These are phyloP conservation scores for Sebastes diaconus DNA, from an alignment of 2,797 vertebrate species.

Conservation along the genomic window DNA sequence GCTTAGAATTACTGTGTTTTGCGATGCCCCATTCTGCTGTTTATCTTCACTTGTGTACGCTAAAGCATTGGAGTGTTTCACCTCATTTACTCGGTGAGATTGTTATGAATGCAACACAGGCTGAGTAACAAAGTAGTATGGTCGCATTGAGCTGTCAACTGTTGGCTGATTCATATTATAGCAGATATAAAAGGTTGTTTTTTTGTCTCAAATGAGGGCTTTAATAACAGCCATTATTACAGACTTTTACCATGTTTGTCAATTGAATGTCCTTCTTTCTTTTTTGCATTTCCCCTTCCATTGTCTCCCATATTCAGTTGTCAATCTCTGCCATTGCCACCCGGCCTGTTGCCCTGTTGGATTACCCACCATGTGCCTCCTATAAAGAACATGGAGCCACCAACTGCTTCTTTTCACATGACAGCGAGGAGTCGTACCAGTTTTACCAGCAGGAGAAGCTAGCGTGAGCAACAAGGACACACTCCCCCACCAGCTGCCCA, in stretches of 20 bases:
- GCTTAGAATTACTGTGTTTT: slow-evolving; percentile 4
- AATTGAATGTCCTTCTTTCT: neutral
- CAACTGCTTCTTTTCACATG: neutral
- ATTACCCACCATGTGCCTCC: neutral
- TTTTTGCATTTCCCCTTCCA: neutral
- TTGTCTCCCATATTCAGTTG: neutral
- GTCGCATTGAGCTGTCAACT: neutral
- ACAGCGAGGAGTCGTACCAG: neutral
- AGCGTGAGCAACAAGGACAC: neutral
- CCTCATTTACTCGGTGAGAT: neutral
- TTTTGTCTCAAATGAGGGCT: neutral
- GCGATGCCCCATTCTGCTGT: slow-evolving; percentile 15
- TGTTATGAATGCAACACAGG: slow-evolving; percentile 2
- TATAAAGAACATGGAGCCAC: neutral
- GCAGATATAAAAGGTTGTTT: neutral
- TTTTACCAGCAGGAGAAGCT: slow-evolving; percentile 12
- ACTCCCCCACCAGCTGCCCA: neutral
- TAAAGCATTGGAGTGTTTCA: neutral
- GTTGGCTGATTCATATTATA: neutral
- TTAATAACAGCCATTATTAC: neutral
- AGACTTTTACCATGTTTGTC: neutral
- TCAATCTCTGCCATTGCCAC: neutral
- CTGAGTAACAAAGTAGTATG: neutral
- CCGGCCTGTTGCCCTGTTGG: neutral
- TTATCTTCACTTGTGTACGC: slow-evolving; percentile 8